phyloP scores from a whole-genome alignment of 2,888 invertebrate species.

The Archips xylosteana region DNA sequence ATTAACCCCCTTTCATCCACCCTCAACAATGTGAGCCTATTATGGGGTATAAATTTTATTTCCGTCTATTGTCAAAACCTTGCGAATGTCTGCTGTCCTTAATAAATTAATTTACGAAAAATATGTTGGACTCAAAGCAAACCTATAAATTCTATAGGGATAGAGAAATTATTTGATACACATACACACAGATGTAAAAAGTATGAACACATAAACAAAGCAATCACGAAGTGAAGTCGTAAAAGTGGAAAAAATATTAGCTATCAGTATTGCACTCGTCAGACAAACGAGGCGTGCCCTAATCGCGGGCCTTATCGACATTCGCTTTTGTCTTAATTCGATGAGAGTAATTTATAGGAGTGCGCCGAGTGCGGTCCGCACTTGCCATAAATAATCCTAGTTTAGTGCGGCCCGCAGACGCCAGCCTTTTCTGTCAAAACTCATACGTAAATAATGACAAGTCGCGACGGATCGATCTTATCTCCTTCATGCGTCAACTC shows the following conservation, averaged over 20 bases:
- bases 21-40: conserved; percentile 79
- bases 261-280: conserved; percentile 72
- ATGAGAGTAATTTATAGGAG: conserved; percentile 74
- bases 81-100: conserved; percentile 74
- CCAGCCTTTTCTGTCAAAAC: conserved; percentile 76
- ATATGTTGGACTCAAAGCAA: conserved; percentile 48
- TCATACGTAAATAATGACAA: conserved; percentile 79
- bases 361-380: conserved; percentile 59
- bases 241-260: conserved; percentile 74
- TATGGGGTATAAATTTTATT: conserved; percentile 82
- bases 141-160: conserved; percentile 35
- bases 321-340: conserved; percentile 82
- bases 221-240: conserved; percentile 70
- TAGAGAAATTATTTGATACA: conserved; percentile 27
- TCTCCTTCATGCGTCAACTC: conserved; percentile 70
- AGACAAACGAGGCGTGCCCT: conserved; percentile 74
- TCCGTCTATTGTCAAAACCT: conserved; percentile 74
- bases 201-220: conserved; percentile 49
- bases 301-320: conserved; percentile 74
- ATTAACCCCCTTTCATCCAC: conserved; percentile 84
- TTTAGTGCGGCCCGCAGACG: conserved; percentile 67
- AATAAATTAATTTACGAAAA: conserved; percentile 61
- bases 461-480: conserved; percentile 73
- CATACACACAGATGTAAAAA: conserved; percentile 36
- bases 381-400: conserved; percentile 80